Percentiles rank a stretch among this genome's conserved stretches.
Conservation (phyloP, 2,113 vertebrate species). For the Caranx melampygus region DNA sequence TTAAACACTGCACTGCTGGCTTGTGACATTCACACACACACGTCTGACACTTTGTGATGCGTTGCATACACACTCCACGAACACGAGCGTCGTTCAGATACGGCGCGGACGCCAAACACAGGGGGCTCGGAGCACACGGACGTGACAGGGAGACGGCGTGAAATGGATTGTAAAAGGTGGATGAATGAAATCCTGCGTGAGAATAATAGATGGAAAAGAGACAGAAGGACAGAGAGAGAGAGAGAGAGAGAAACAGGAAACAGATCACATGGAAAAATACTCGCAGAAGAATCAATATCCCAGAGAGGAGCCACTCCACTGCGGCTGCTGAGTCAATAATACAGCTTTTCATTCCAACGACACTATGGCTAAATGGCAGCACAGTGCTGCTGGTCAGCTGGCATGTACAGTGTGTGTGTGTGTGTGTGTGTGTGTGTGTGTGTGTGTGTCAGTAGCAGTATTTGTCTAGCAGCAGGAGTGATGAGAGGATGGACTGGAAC, state of each 20-base stretch:
- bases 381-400: slow-evolving; percentile 11
- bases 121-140: neutral
- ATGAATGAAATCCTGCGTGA: slow-evolving; percentile 13
- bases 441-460: slow-evolving; percentile 45
- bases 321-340: slow-evolving; percentile 42
- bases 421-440: slow-evolving; percentile 32
- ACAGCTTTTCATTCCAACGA: slow-evolving; percentile 39
- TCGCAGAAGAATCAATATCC: slow-evolving; percentile 34
- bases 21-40: slow-evolving; percentile 42
- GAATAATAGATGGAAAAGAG: neutral
- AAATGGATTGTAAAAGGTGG: neutral
- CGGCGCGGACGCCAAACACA: neutral
- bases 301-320: slow-evolving; percentile 4
- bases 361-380: neutral
- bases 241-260: neutral
- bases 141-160: neutral
- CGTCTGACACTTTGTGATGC: slow-evolving; percentile 32
- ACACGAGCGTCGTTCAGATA: slow-evolving; percentile 21
- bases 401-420: slow-evolving; percentile 9
- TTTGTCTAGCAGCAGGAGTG: slow-evolving; percentile 68
- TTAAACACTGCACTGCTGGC: slow-evolving; percentile 28
- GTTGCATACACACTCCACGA: slow-evolving; percentile 18
- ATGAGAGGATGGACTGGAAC: slow-evolving; percentile 67
- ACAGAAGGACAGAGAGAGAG: neutral
- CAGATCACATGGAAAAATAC: slow-evolving; percentile 42